These are phyloP conservation scores for Phylloscopus collybita DNA, from an alignment of 2,797 vertebrate genomes.

Conservation along the genomic window DNA sequence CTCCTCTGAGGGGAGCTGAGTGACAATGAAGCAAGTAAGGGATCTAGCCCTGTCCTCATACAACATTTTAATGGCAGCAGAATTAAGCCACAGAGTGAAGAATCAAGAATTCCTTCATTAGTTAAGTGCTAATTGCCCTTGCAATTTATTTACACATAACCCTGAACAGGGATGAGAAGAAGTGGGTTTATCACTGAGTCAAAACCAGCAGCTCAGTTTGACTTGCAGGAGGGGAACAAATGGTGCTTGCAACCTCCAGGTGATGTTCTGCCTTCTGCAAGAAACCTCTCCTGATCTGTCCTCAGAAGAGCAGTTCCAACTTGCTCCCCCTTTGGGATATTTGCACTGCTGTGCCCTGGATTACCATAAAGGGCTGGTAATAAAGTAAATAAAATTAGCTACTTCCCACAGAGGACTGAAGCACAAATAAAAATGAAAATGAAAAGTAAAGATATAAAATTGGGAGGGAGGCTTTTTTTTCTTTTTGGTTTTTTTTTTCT, in stretches of 20 bases:
- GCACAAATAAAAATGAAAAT: neutral
- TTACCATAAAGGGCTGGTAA: neutral
- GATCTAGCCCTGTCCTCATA: neutral
- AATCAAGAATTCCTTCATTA: neutral
- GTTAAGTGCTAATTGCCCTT: neutral
- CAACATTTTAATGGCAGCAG: neutral
- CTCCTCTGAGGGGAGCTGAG: neutral
- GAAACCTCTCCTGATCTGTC: neutral
- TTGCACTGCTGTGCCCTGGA: neutral
- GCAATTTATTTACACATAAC: neutral
- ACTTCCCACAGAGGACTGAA: neutral
- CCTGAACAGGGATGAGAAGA: neutral
- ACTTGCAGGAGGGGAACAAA: neutral
- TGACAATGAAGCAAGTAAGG: neutral
- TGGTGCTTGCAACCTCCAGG: neutral
- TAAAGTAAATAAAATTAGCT: neutral
- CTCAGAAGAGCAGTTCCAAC: neutral
- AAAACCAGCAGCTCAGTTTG: neutral
- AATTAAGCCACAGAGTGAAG: neutral
- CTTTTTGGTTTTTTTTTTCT: rapidly evolving
- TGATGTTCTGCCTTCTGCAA: neutral
- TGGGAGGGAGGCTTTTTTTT: no score
- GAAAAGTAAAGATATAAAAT: neutral
- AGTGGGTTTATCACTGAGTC: neutral
- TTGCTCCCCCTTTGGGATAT: neutral